phyloP scores from a whole-genome alignment of 2,888 invertebrate species.

The Therioaphis trifolii region DNA sequence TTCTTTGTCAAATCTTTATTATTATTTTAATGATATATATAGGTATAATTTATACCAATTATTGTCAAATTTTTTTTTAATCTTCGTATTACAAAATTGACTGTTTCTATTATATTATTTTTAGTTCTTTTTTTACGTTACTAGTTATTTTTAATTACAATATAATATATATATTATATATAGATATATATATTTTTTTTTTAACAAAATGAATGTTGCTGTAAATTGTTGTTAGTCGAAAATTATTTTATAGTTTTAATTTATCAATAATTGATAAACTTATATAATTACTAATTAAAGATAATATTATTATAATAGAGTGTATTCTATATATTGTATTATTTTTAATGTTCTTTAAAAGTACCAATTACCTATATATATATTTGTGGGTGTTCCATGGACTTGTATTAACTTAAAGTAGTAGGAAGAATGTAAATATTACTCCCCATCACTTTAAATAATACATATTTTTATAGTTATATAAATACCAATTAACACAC shows the following conservation, averaged over 20 bases:
- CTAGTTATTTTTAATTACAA: slow-evolving; percentile 52
- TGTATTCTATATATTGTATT: slow-evolving; percentile 23
- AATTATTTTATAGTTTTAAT: slow-evolving; percentile 50
- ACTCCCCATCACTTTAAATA: no score
- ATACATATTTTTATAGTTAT: no score
- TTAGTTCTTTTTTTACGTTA: slow-evolving; percentile 33
- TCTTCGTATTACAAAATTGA: slow-evolving; percentile 37
- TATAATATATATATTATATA: slow-evolving; percentile 46
- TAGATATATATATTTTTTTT: no score
- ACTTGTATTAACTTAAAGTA: no score
- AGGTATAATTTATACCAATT: background rate
- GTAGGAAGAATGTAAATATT: no score
- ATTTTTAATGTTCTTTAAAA: slow-evolving; percentile 10
- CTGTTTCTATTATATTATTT: slow-evolving; percentile 56
- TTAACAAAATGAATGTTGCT: slow-evolving; percentile 39
- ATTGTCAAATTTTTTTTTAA: slow-evolving; percentile 32
- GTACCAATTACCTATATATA: no score
- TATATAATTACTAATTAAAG: slow-evolving; percentile 44
- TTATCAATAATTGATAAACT: slow-evolving; percentile 42
- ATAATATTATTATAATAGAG: slow-evolving; percentile 25
- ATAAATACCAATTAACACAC: no score
- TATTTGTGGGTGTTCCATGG: no score
- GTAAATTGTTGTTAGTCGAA: slow-evolving; percentile 46
- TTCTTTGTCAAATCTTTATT: slow-evolving; percentile 48
- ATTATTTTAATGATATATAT: slow-evolving; percentile 41